A percentile compares a stretch with the other conserved stretches of the same genome.
phyloP scores from a whole-genome alignment of 2,113 vertebrate genomes.

The Esox niger region DNA sequence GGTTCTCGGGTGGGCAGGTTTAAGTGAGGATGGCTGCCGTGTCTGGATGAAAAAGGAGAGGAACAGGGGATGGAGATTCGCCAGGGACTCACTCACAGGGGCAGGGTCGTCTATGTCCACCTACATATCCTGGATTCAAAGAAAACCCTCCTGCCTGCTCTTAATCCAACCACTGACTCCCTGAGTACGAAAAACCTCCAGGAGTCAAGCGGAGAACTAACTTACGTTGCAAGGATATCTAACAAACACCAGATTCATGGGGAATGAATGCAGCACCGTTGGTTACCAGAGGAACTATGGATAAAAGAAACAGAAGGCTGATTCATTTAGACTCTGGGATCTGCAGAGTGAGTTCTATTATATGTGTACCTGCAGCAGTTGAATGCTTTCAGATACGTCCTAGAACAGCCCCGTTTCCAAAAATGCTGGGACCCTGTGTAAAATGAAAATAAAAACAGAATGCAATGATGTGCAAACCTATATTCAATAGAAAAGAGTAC shows the following conservation, averaged over 20 bases:
- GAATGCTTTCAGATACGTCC: neutral
- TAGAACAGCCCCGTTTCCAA: no score
- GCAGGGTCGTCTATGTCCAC: constrained; percentile 17
- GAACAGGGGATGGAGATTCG: constrained; percentile 18
- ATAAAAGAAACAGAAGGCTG: constrained; percentile 24
- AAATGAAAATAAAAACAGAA: no score
- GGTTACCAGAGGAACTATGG: constrained; percentile 26
- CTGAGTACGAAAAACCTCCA: constrained; percentile 27
- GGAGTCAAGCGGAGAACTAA: constrained; percentile 38
- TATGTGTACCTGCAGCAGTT: constrained; percentile 18
- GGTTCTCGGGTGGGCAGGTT: constrained; percentile 23
- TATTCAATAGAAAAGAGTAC: no score
- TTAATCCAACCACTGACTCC: constrained; percentile 53
- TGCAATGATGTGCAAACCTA: no score
- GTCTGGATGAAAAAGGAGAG: constrained; percentile 16
- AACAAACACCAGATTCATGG: constrained; percentile 38
- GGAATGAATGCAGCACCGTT: constrained; percentile 20
- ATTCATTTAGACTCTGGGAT: constrained; percentile 22
- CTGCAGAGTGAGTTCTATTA: constrained; percentile 7
- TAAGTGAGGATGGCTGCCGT: constrained; percentile 16
- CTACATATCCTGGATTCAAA: constrained; percentile 40
- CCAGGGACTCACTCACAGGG: constrained; percentile 28
- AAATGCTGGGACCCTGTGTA: no score
- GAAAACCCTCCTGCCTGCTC: constrained; percentile 39
- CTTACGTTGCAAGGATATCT: constrained; percentile 28